Base-by-base conservation (phyloP, 2,888 invertebrate species). In the Spodoptera exigua region DNA sequence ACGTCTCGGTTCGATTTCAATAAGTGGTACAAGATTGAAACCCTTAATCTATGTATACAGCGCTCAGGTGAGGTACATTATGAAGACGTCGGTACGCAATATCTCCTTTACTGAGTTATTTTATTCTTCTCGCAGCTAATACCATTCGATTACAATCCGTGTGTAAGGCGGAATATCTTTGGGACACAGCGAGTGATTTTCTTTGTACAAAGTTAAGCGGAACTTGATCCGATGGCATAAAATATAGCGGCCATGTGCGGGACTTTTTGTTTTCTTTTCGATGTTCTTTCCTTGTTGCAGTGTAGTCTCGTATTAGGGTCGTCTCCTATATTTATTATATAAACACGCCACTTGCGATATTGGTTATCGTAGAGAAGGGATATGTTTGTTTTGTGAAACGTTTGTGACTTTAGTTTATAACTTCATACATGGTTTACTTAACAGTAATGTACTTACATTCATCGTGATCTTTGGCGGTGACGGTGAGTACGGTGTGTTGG, bases 391-490 rank as follows among this genome's bases (percentile, higher is more conserved):
- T 51, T 60, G 47, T 55, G 57, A 61, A 64, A 58, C 27, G 21
- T 35, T 57, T 41, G 46, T 47, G 52, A n/a, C n/a, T n/a, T 43
- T 55, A 32, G 18, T 45, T 59, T 54, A 64, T 40, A 66, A 53
- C 45, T 11, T 35, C 14, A 9, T 48, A 35, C 27, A 27, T 0
- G 27, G 9, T 54, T 13, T 49, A 17, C 40, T 35, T 46, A 60
- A 70, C 57, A 63, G 72, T 74, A 72, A 78, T 59, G 70, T 93
- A 97, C 98, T 98, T 94, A 98, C 98, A 98, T 96, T 99, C 99
- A 95, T 99, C 99, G 95, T 98, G 98, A 96, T 99, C 99, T 95
- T 99, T 98, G 95, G 99, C 99, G 95, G 98, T 98, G 95, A 99
- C 99, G 77, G 98, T 98, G 91, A 99, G 98, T 47, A 99, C 98